Percentiles rank a stretch among this genome's conserved stretches.
phyloP scores from a whole-genome alignment of 1,140 invertebrate species.

The Diprion similis region DNA sequence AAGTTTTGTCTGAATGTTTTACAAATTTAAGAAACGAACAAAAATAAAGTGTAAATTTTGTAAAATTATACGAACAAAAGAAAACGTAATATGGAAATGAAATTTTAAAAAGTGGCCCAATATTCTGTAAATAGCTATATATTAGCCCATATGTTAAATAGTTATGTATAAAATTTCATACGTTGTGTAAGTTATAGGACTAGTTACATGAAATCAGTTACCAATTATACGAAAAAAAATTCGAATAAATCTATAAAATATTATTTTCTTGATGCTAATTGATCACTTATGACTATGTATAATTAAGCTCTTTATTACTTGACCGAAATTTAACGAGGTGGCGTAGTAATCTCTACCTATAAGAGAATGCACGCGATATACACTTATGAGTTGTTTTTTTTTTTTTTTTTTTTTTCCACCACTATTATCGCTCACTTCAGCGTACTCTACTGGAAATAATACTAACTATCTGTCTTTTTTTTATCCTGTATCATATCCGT shows the following conservation, averaged over 20 bases:
- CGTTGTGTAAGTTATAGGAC: background rate
- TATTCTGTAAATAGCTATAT: conserved; percentile 17
- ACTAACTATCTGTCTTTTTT: no score
- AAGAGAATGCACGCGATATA: no score
- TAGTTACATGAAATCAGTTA: conserved; percentile 9
- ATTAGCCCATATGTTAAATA: background rate
- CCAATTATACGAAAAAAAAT: conserved; percentile 10
- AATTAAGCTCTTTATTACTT: no score
- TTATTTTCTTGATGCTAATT: background rate
- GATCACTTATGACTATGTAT: no score
- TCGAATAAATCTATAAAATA: background rate
- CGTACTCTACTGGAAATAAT: no score
- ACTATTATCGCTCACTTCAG: no score
- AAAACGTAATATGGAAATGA: conserved; percentile 13
- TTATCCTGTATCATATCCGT: no score
- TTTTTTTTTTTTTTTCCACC: no score
- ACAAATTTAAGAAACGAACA: background rate
- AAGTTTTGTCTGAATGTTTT: background rate
- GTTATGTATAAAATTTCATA: conserved; percentile 11
- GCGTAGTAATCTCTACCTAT: no score
- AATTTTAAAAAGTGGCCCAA: conserved; percentile 17
- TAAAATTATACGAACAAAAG: conserved; percentile 8
- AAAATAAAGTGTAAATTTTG: background rate
- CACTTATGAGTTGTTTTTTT: no score
- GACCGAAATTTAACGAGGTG: no score